These are phyloP conservation scores for Mimachlamys varia DNA, from an alignment of 2,888 invertebrate species.

Conservation along the genomic window DNA sequence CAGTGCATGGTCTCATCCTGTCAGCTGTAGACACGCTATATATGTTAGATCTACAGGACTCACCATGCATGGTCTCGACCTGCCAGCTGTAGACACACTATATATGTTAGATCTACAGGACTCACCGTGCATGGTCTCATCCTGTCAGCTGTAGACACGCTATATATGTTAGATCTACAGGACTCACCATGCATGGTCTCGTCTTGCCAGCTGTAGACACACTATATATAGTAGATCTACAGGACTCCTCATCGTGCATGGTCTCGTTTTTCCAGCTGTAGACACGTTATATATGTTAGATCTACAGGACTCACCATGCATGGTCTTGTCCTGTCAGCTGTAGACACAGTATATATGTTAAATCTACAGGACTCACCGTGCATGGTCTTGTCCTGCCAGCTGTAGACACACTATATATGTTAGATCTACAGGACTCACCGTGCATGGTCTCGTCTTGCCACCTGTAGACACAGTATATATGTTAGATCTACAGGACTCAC, in stretches of 20 bases:
- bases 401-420: slow-evolving; percentile 95
- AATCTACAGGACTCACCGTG: slow-evolving; percentile 83
- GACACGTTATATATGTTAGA: too few species aligned
- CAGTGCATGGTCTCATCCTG: slow-evolving; percentile 96
- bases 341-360: not conserved
- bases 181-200: not conserved
- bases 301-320: too few species aligned
- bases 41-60: too few species aligned
- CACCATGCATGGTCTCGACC: not conserved
- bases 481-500: slow-evolving; percentile 58
- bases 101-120: not conserved
- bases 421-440: too few species aligned
- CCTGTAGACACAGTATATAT: not conserved
- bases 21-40: slow-evolving; percentile 97
- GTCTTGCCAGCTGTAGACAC: not conserved
- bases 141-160: slow-evolving; percentile 97
- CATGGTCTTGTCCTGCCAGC: slow-evolving; percentile 98
- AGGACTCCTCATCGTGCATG: slow-evolving; percentile 87
- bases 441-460: not conserved
- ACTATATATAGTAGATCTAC: not conserved
- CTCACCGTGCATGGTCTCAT: slow-evolving; percentile 93
- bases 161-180: too few species aligned
- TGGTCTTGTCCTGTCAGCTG: not conserved
- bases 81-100: not conserved
- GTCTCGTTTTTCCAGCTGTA: slow-evolving; percentile 98